A percentile compares a stretch with the other conserved stretches of the same genome.
Evolutionary conservation across 2,888 invertebrate genomes (phyloP).

Genomic region (Teleiodes luculella): DNA sequence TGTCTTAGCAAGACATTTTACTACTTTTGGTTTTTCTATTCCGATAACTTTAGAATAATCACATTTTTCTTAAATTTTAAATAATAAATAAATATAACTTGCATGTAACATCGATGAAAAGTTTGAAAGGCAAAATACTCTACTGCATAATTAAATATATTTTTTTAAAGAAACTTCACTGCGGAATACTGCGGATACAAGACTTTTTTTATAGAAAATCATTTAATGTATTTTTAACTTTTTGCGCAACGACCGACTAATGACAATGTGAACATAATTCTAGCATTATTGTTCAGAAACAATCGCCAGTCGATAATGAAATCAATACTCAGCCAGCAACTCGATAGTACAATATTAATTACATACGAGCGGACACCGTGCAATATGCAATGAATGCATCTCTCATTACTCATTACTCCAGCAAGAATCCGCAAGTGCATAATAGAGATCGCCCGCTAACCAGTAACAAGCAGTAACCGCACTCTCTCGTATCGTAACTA

Average conservation of each 20-base stretch:
- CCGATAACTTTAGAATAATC: neutral
- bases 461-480: too few relatives aligned
- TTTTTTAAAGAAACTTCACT: too few relatives aligned
- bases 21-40: neutral
- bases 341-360: constrained; percentile 6
- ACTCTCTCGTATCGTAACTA: too few relatives aligned
- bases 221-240: too few relatives aligned
- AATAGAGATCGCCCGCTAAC: neutral
- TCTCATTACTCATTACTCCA: neutral
- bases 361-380: neutral
- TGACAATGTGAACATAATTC: neutral
- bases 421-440: neutral
- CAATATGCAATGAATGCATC: neutral
- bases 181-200: too few relatives aligned
- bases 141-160: too few relatives aligned
- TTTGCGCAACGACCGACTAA: neutral
- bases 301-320: constrained; percentile 1
- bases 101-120: too few relatives aligned
- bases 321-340: constrained; percentile 4
- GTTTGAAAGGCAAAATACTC: too few relatives aligned
- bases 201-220: too few relatives aligned
- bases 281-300: neutral
- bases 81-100: too few relatives aligned
- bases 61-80: too few relatives aligned
- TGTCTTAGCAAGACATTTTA: constrained; percentile 5